Base-by-base conservation (phyloP, 2,113 vertebrate species). In the Sardina pilchardus region DNA sequence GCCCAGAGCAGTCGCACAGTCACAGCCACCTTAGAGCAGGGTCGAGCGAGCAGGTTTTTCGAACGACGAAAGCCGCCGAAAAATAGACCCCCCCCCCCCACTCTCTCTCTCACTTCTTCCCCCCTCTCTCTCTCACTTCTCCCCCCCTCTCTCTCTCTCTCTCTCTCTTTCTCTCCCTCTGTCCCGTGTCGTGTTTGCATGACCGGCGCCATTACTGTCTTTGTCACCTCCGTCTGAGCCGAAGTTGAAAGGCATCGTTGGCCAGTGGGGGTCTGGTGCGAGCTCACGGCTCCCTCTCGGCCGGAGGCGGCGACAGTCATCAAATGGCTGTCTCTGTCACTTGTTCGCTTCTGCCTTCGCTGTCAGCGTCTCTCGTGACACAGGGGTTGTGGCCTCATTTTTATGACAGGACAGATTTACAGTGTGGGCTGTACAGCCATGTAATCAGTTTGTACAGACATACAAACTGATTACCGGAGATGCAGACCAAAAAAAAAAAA, bases 201-300 rank as follows among this genome's bases (percentile, higher is more conserved):
- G 59, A 59, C 42, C 80, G 67, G 78, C 48, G 26, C 67, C 85
- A 47, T 59, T 83, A 85, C 67, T 24, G 87, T 83, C 82, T 85
- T 56, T 63, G 71, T 85, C 84, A 83, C 81, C 42, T 83, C 42
- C 10, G 26, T 67, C 21, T 88, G 17, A 45, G 21, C 39, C 42
- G n/a, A 3, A 50, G 81, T 59, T 44, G 82, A 44, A 43, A 85
- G 63, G 34, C 83, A 85, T 42, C 45, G 24, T 7, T 81, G 53
- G 43, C 47, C 47, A 84, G 42, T 19, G 26, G 39, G 39, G 50
- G 45, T 42, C 78, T 34, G 53, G 45, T 71, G 82, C 45, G 53
- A 50, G 82, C 44, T 39, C 44, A 83, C 34, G 12, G 34, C 24
- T 36, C n/a, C 16, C 85, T 42, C 39, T 45, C n/a, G 34, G 56